These are phyloP conservation scores for Cephalopterus ornatus DNA, from an alignment of 2,113 vertebrate genomes.

Conservation along the genomic window DNA sequence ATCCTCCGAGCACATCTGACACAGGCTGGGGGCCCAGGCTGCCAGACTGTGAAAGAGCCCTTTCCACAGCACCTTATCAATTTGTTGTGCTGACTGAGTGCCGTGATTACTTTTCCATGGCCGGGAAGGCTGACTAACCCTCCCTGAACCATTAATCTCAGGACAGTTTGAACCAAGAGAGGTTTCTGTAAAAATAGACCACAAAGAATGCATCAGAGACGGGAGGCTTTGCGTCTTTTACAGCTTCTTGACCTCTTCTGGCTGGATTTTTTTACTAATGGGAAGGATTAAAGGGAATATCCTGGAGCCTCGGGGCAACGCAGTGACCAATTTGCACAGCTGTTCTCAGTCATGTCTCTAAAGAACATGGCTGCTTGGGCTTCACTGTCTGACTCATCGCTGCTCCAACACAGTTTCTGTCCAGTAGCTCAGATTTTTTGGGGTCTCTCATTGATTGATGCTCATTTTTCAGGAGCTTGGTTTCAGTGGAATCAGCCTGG, in stretches of 20 bases:
- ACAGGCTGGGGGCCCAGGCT: not conserved
- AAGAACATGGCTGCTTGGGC: not conserved
- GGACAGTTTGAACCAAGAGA: constrained; percentile 21
- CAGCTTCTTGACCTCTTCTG: constrained; percentile 36
- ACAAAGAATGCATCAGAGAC: not conserved
- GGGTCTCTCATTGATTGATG: not conserved
- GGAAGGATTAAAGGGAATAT: constrained; percentile 1
- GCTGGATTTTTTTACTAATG: not conserved
- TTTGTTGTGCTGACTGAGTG: not conserved
- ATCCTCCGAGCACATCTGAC: not conserved
- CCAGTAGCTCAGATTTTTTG: not conserved
- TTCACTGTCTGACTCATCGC: not conserved
- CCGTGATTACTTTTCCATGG: not conserved
- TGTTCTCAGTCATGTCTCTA: not conserved
- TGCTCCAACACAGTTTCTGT: not conserved
- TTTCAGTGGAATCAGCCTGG: not conserved
- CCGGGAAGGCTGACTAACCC: not conserved
- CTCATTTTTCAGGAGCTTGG: not conserved
- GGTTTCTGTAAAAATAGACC: constrained; percentile 39
- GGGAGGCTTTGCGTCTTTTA: constrained; percentile 12
- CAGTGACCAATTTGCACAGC: not conserved
- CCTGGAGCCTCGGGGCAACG: not conserved
- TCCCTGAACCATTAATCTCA: constrained; percentile 13
- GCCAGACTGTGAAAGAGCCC: not conserved
- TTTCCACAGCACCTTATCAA: constrained; percentile 37